Evolutionary conservation across 2,797 vertebrate species (phyloP), one percentile per base, ranked within the genome.

Genomic region (Sphenodon punctatus): DNA sequence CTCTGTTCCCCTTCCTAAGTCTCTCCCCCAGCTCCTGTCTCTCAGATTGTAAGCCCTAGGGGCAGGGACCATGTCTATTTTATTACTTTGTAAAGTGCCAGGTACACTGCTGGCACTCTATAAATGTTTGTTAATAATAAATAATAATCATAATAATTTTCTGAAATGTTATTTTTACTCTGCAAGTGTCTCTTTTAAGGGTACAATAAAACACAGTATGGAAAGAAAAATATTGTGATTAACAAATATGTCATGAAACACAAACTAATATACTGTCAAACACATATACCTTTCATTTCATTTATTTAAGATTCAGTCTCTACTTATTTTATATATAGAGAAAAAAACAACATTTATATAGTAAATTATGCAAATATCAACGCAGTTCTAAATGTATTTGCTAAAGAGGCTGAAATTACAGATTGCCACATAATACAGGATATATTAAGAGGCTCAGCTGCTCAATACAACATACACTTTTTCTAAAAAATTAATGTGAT

Each of bases 151-250:
- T 61, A 4, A 7, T 5, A 30, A 30, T 41, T 67, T 20, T 69
- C 25, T 46, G 4, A 4, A 30, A 74, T 10, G 39, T 71, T 67
- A 53, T 11, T 61, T 17, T 36, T 34, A 71, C 25, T 19, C 41
- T 30, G n/a, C 41, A 60, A 20, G 63, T 0, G 38, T n/a, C 58
- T 23, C 22, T 17, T 13, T 65, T 78, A 80, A 61, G 19, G 16
- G 30, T 6, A 15, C 32, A 59, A 20, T 0, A 10, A 68, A 58
- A 22, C 0, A 2, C 0, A 67, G 56, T 5, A 43, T 5, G 30
- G 4, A 11, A 45, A n/a, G 36, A 23, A 7, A 4, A 51, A 15
- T n/a, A 5, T 53, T 53, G 64, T 43, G 41, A 17, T 43, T 55
- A 23, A 30, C 20, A 42, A 27, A 23, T 39, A 46, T 8, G 7